Base-by-base conservation (phyloP, 2,797 vertebrate species). In the Gymnoscopelus braueri region DNA sequence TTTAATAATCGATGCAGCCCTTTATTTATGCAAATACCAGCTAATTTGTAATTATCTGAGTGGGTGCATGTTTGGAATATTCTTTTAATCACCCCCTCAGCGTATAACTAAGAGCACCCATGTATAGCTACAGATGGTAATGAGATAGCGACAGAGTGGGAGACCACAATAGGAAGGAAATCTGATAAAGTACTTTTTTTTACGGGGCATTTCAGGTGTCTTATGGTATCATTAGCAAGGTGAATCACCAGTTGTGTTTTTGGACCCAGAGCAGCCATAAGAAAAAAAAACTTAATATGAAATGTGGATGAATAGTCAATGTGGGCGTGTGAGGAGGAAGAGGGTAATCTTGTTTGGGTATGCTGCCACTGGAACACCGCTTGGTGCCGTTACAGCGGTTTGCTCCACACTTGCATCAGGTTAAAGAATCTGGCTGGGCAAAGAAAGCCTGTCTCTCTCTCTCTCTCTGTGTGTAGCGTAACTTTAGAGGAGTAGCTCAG, bases 11-110 rank as follows among this genome's bases (percentile, higher is more conserved):
- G 26, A 85, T 73, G 71, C 51, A 48, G 74, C 56, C 65, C 80
- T 81, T 90, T 87, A 89, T 87, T 87, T 82, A 90, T 90, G 85
- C 84, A 91, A 90, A 91, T 89, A 83, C 62, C 47, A 58, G 65
- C 71, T 84, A 74, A 87, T 87, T 83, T 87, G 75, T 85, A 86
- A 87, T 86, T 85, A 89, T 83, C 67, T 79, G 78, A 88, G 82
- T 83, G 79, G 77, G 74, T 75, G 72, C 74, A 74, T 82, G 81
- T 87, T 86, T 78, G 58, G 53, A 82, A 70, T 76, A 54, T 79
- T 80, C 9, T 80, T 82, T 73, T 74, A 88, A 84, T 86, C 47
- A 79, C 79, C 68, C 60, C 63, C 67, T 78, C 65, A 58, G 77
- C 11, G 63, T 67, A 71, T 76, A 79, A 81, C 65, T 71, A 75